These are phyloP conservation scores for rat (Rattus norvegicus) DNA, from an alignment of 2,113 vertebrate genomes.

Conservation along the genomic window GRCr8 NC_086019.1:181614001-181614500, in stretches of 20 bases:
- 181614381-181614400: neutral
- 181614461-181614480: neutral
- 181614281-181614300: neutral
- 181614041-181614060: neutral
- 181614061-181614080: neutral
- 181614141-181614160: neutral
- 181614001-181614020: neutral
- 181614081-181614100: neutral
- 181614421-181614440: neutral
- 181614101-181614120: neutral
- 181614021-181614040: neutral
- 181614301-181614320: neutral
- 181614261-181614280: neutral
- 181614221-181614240: neutral
- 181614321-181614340: neutral
- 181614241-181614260: neutral
- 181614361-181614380: neutral
- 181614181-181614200: neutral
- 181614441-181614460: neutral
- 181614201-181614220: fast-evolving
- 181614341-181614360: neutral
- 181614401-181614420: neutral
- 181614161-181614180: too few relatives aligned
- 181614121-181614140: neutral
- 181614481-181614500: neutral